A percentile compares a stretch with the other conserved stretches of the same genome.
phyloP scores from a whole-genome alignment of 2,113 vertebrate genomes.

The Podocnemis expansa region DNA sequence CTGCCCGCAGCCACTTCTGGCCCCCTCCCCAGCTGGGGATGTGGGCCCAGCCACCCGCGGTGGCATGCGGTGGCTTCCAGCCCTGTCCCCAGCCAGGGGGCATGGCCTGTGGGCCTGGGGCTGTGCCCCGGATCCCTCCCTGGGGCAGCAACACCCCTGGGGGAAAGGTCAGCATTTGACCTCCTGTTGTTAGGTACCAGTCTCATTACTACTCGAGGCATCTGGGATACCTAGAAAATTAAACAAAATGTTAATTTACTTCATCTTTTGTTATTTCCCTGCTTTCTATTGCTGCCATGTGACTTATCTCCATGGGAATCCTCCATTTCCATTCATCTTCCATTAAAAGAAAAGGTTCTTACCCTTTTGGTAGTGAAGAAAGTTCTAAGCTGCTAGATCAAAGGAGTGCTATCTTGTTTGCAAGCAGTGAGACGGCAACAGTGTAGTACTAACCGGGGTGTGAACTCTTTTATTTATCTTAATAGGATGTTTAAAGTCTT shows the following conservation, averaged over 20 bases:
- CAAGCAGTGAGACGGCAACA: not conserved
- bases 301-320: conserved; percentile 3
- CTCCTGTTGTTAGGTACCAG: conserved; percentile 12
- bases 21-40: no score
- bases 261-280: not conserved
- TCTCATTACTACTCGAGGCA: conserved; percentile 2
- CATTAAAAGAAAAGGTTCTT: not conserved
- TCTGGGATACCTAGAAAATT: conserved; percentile 52
- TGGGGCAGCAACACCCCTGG: no score
- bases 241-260: conserved; percentile 37
- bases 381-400: not conserved
- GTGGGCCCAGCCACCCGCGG: no score
- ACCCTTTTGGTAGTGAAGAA: not conserved
- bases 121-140: no score
- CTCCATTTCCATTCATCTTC: not conserved
- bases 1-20: no score
- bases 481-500: conserved; percentile 24
- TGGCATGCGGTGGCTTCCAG: no score
- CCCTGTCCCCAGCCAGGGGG: no score
- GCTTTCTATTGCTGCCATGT: conserved; percentile 8
- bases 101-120: no score
- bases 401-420: not conserved
- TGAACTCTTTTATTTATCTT: not conserved
- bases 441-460: not conserved
- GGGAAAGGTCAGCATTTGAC: conserved; percentile 25